Percentiles rank a stretch among this genome's conserved stretches.
phyloP scores from a whole-genome alignment of 2,797 vertebrate species.

The Dipus sagitta region DNA sequence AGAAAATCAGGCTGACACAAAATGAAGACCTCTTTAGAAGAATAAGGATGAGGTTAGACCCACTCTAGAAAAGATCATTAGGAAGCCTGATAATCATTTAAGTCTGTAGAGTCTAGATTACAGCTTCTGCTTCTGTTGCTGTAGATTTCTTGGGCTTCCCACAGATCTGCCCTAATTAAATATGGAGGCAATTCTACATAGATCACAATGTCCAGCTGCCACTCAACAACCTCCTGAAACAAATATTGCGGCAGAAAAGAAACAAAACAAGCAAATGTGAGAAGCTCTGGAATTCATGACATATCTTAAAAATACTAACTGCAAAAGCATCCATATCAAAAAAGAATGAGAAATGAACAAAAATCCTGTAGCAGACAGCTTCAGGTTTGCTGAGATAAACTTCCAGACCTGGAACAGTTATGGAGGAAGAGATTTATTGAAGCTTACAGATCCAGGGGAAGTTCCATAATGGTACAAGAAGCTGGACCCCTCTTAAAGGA shows the following conservation, averaged over 20 bases:
- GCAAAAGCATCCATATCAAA: background rate
- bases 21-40: background rate
- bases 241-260: conserved; percentile 20
- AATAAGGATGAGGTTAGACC: background rate
- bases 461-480: too few relatives aligned
- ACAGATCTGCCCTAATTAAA: background rate
- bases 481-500: too few relatives aligned
- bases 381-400: too few relatives aligned
- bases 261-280: background rate
- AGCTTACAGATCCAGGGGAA: too few relatives aligned
- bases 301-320: background rate
- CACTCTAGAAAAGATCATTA: background rate
- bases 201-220: background rate
- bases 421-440: too few relatives aligned
- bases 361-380: background rate
- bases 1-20: too few relatives aligned
- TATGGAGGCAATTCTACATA: background rate
- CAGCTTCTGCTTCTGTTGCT: background rate
- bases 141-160: background rate
- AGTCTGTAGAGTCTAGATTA: background rate
- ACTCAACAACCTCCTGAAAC: background rate
- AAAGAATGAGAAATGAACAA: background rate
- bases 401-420: too few relatives aligned
- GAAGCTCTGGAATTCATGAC: background rate
- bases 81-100: background rate